phyloP scores from a whole-genome alignment of 1,140 invertebrate genomes.

The Drosophila bocki region DNA sequence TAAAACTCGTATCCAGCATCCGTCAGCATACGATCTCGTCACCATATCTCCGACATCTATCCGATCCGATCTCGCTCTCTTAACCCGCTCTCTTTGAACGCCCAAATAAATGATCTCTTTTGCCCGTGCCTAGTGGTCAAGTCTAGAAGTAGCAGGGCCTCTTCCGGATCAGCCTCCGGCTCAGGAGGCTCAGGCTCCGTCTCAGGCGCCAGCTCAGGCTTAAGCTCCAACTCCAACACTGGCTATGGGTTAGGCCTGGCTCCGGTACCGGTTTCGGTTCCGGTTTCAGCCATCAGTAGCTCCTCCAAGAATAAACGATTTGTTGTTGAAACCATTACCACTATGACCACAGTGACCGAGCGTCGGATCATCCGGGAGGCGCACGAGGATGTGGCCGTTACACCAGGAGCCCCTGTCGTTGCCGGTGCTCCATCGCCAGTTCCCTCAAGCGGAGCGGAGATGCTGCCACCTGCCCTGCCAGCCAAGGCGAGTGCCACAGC shows the following conservation, averaged over 20 bases:
- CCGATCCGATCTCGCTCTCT: background rate
- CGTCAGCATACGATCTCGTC: slow-evolving; percentile 2
- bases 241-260: slow-evolving; percentile 5
- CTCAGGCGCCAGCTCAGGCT: background rate
- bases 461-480: slow-evolving; percentile 69
- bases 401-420: background rate
- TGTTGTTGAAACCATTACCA: slow-evolving; percentile 88
- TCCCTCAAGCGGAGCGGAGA: slow-evolving; percentile 18
- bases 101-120: slow-evolving; percentile 63
- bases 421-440: background rate
- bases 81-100: background rate
- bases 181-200: background rate
- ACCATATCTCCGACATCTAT: slow-evolving; percentile 9
- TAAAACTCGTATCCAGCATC: background rate
- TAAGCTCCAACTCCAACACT: slow-evolving; percentile 7
- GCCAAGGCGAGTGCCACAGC: slow-evolving; percentile 65
- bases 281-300: slow-evolving; percentile 48
- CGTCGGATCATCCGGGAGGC: slow-evolving; percentile 87
- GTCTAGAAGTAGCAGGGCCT: slow-evolving; percentile 57
- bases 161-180: slow-evolving; percentile 19
- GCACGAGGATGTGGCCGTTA: slow-evolving; percentile 61
- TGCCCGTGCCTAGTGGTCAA: slow-evolving; percentile 48
- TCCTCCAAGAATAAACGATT: slow-evolving; percentile 86
- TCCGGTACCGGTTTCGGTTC: slow-evolving; percentile 26
- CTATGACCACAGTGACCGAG: slow-evolving; percentile 89